phyloP scores from a whole-genome alignment of 2,113 vertebrate genomes.

The Tursiops truncatus region DNA sequence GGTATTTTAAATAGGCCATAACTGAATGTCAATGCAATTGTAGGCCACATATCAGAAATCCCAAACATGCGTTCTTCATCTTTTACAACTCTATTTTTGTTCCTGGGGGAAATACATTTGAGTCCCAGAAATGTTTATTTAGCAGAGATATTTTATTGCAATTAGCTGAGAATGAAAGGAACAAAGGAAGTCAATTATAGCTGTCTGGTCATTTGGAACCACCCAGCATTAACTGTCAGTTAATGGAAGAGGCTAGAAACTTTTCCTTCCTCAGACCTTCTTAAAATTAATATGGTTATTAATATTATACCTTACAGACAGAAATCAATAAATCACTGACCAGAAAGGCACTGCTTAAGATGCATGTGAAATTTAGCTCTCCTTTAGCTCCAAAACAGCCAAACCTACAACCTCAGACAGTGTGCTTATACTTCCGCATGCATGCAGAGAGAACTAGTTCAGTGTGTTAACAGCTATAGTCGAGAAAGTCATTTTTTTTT shows the following conservation, averaged over 20 bases:
- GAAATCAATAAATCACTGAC: constrained; percentile 57
- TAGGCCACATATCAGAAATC: background rate
- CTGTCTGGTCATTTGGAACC: constrained; percentile 48
- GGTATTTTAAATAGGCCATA: background rate
- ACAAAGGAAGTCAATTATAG: constrained; percentile 23
- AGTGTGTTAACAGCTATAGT: background rate
- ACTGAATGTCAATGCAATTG: background rate
- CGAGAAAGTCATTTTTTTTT: background rate
- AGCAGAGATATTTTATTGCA: background rate
- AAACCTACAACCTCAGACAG: rapidly evolving
- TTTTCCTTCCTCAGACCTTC: constrained; percentile 49
- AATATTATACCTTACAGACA: constrained; percentile 41
- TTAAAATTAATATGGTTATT: constrained; percentile 61
- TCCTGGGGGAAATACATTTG: background rate
- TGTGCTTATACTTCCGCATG: rapidly evolving
- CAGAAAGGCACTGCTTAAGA: constrained; percentile 40
- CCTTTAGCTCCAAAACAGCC: background rate
- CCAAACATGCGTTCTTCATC: background rate
- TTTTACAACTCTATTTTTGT: background rate
- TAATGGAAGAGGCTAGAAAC: constrained; percentile 62
- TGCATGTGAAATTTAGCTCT: constrained; percentile 34
- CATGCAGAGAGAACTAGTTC: background rate
- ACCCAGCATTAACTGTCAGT: background rate
- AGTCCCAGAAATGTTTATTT: constrained; percentile 25
- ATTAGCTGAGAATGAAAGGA: constrained; percentile 38